A percentile compares a stretch with the other conserved stretches of the same genome.
Evolutionary conservation across 1,140 invertebrate genomes (phyloP).

Genomic region (Prorops nasuta): DNA sequence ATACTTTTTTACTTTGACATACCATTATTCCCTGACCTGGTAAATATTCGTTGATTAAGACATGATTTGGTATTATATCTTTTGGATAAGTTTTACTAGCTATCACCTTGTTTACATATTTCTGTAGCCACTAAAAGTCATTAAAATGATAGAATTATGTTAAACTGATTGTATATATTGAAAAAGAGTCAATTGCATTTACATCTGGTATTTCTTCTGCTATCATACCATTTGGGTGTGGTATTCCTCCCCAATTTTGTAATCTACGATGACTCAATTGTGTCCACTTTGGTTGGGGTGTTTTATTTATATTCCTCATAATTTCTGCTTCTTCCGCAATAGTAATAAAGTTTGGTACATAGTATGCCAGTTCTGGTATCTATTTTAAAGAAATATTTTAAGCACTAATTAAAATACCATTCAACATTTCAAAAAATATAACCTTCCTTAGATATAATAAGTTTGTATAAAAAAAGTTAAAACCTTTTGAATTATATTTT

Average conservation of each 20-base stretch:
- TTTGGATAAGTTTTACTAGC: conserved; percentile 72
- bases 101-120: conserved; percentile 73
- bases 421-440: conserved; percentile 12
- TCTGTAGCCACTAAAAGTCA: conserved; percentile 73
- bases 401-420: not conserved
- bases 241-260: conserved; percentile 96
- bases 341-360: conserved; percentile 90
- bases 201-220: conserved; percentile 81
- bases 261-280: conserved; percentile 85
- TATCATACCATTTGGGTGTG: conserved; percentile 92
- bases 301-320: conserved; percentile 70
- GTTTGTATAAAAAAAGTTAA: not conserved
- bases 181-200: conserved; percentile 20
- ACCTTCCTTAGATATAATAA: conserved; percentile 4
- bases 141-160: conserved; percentile 11
- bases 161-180: conserved; percentile 6
- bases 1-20: conserved; percentile 25
- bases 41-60: conserved; percentile 94
- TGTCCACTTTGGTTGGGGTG: conserved; percentile 95
- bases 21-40: conserved; percentile 91
- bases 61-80: conserved; percentile 83
- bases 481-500: conserved; percentile 17
- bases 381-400: conserved; percentile 36
- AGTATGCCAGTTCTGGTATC: conserved; percentile 74
- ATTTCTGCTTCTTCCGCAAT: conserved; percentile 77